phyloP scores from a whole-genome alignment of 2,888 invertebrate species.

The Magallana nippona region DNA sequence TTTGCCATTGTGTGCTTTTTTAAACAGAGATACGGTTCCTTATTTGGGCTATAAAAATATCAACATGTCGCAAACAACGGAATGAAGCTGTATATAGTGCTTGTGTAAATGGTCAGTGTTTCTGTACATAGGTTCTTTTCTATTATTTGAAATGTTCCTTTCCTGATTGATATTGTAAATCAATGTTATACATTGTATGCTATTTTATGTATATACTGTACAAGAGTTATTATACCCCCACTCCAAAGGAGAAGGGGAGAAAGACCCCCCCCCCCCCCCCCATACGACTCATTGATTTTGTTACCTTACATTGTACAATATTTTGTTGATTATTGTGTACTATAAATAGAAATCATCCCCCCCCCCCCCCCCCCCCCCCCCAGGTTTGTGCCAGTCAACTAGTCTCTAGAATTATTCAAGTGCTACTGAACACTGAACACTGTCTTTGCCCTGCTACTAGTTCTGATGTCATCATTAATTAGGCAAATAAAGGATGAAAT shows the following conservation, averaged over 20 bases:
- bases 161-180: conserved; percentile 23
- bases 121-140: neutral
- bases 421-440: neutral
- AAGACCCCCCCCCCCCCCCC: too few species aligned
- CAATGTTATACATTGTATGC: conserved; percentile 29
- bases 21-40: conserved; percentile 26
- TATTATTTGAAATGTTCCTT: conserved; percentile 26
- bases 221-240: neutral
- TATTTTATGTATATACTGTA: conserved; percentile 4
- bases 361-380: neutral
- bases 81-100: conserved; percentile 14
- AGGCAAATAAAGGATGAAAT: too few species aligned
- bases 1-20: conserved; percentile 18
- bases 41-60: conserved; percentile 2
- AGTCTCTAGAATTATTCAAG: neutral
- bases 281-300: neutral
- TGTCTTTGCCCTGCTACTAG: too few species aligned
- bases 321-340: conserved; percentile 13
- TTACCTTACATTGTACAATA: conserved; percentile 1
- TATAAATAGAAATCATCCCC: neutral
- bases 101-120: neutral
- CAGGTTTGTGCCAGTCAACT: neutral
- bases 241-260: too few species aligned
- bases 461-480: too few species aligned
- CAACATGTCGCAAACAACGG: conserved; percentile 16